Percentiles rank a stretch among this genome's conserved stretches.
These are phyloP conservation scores for Capitulum mitella DNA, from an alignment of 2,888 invertebrate genomes.

Conservation along the genomic window DNA sequence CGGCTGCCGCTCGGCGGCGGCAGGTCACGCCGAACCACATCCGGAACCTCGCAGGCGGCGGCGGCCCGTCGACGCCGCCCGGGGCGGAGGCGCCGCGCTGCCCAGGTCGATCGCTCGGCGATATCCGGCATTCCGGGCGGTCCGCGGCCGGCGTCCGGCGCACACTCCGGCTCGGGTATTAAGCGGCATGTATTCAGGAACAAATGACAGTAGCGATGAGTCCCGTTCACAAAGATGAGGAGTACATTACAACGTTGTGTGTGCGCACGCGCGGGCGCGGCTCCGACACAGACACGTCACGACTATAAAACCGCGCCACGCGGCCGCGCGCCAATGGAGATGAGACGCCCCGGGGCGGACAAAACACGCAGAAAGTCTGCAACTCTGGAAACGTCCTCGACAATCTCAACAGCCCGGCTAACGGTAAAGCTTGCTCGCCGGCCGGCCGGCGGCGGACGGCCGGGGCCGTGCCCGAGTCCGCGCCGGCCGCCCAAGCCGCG, in stretches of 20 bases:
- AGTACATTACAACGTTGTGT: conserved; percentile 16
- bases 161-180: background rate
- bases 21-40: too few species aligned
- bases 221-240: conserved; percentile 21
- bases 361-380: background rate
- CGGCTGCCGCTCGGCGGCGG: too few species aligned
- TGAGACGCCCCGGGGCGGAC: background rate
- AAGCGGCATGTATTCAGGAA: conserved; percentile 24
- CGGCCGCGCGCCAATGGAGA: background rate
- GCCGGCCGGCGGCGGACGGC: background rate
- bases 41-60: too few species aligned
- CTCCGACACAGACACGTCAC: background rate
- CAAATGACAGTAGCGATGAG: conserved; percentile 24
- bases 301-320: background rate
- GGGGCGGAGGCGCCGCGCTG: too few species aligned
- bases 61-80: too few species aligned
- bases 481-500: background rate
- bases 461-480: background rate
- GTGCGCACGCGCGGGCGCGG: background rate
- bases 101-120: too few species aligned
- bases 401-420: background rate
- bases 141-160: background rate
- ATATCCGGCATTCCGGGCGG: too few species aligned
- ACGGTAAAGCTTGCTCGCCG: conserved; percentile 12
- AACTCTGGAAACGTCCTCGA: background rate